Base-by-base conservation (phyloP, 2,888 invertebrate genomes). In the Mimachlamys varia region DNA sequence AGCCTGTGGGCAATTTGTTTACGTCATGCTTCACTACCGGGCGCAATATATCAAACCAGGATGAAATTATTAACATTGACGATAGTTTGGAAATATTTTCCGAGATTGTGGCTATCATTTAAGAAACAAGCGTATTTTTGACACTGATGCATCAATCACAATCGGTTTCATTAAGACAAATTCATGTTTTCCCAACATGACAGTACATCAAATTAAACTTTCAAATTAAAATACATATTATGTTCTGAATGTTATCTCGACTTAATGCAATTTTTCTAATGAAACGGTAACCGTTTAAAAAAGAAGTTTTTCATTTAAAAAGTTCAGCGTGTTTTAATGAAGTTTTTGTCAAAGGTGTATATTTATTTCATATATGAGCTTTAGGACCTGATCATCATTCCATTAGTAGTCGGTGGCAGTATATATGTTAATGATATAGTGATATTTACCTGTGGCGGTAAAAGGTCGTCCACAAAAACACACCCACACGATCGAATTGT, bases 1-100 rank as follows among this genome's bases (percentile, higher is more conserved):
- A 33, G 76, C 76, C 76, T 76, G 76, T 76, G 76, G 76, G 76
- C 76, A 76, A 76, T 76, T 76, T 76, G 76, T 76, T 76, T 76
- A 76, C 76, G 76, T 27, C 27, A 76, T 76, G 76, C 33, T 76
- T 12, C 76, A 76, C 76, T 76, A 76, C 76, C 58, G 58, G 58
- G 58, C 58, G 19, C 58, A 58, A 19, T 33, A 22, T 76, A 76
- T 33, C 76, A 76, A 76, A 2, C 44, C 62, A 7, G 62, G n/a
- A 5, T 76, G 33, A 76, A 27, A 58, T 10, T 33, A 10, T 12
- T 76, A 19, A 5, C 33, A 13, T 5, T 33, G 33, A 33, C 76
- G 33, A 76, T 22, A 27, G 33, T 76, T 76, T 17, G 12, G 22
- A 12, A 76, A 76, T 76, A 76, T 15, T 10, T 33, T 22, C 17